Conservation (phyloP, 2,888 invertebrate species). For the Drosophila antonietae region DNA sequence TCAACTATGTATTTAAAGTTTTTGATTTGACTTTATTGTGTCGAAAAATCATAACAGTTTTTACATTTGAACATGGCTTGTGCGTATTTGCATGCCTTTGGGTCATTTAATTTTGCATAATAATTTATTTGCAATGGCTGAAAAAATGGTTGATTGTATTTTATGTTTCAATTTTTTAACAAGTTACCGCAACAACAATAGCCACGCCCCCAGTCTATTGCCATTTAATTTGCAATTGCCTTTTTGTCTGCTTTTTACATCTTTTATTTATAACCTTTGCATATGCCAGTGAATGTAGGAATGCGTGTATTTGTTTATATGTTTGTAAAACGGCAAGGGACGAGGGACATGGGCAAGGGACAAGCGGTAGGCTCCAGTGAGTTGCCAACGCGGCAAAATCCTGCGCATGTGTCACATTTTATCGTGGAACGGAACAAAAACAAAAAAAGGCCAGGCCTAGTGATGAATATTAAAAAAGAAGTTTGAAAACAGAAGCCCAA, state of each 20-base stretch:
- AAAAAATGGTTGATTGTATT: constrained; percentile 66
- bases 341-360: neutral
- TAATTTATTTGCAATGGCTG: constrained; percentile 75
- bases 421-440: constrained; percentile 32
- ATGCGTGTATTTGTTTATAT: constrained; percentile 8
- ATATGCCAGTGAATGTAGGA: constrained; percentile 31
- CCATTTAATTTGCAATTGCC: constrained; percentile 77
- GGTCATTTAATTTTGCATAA: constrained; percentile 77
- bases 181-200: constrained; percentile 56
- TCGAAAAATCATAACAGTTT: constrained; percentile 35
- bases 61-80: constrained; percentile 17
- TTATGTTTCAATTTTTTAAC: constrained; percentile 76
- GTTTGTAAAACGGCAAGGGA: neutral
- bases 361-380: constrained; percentile 23
- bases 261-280: constrained; percentile 71
- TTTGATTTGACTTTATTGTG: constrained; percentile 67
- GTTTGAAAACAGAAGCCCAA: constrained; percentile 57
- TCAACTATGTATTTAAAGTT: constrained; percentile 60
- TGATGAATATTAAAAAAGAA: constrained; percentile 74
- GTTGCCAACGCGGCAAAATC: constrained; percentile 75
- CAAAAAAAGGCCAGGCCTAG: constrained; percentile 16
- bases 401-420: constrained; percentile 74
- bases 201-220: constrained; percentile 69
- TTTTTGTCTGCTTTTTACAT: constrained; percentile 69
- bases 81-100: constrained; percentile 62